Evolutionary conservation across 2,888 invertebrate genomes (phyloP).

Genomic region (Steromphala cineraria): DNA sequence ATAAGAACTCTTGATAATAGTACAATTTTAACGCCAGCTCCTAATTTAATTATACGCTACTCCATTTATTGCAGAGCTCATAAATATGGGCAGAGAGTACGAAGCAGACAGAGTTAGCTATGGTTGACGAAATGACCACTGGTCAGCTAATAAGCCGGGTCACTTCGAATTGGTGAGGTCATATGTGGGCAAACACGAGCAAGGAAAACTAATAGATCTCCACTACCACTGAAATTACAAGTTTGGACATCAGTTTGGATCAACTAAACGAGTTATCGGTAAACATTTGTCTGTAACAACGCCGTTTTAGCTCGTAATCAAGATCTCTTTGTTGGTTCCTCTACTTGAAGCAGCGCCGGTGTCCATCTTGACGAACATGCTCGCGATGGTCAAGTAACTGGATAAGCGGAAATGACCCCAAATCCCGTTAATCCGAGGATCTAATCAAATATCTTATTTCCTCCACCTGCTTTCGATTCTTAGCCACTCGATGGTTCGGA

Average conservation of each 20-base stretch:
- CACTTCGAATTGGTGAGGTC: background rate
- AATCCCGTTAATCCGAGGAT: slow-evolving; percentile 21
- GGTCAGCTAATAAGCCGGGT: background rate
- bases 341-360: background rate
- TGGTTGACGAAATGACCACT: background rate
- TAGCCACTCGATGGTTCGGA: slow-evolving; percentile 7
- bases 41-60: background rate
- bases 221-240: background rate
- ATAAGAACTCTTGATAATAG: too few species aligned
- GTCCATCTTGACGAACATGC: background rate
- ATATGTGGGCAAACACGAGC: background rate
- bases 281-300: slow-evolving; percentile 21
- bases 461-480: slow-evolving; percentile 21
- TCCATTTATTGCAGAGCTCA: background rate
- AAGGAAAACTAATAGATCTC: background rate
- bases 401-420: slow-evolving; percentile 23
- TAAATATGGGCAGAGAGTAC: background rate
- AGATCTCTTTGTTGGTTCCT: background rate
- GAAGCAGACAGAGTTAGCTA: background rate
- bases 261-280: slow-evolving; percentile 14
- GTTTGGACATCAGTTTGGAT: background rate
- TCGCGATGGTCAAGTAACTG: slow-evolving; percentile 19
- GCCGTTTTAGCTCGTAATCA: slow-evolving; percentile 4
- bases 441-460: slow-evolving; percentile 27
- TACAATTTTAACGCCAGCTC: background rate